Percentiles rank a stretch among this genome's conserved stretches.
These are phyloP conservation scores for Microdon myrmicae DNA, from an alignment of 2,888 invertebrate genomes.

Conservation along the genomic window DNA sequence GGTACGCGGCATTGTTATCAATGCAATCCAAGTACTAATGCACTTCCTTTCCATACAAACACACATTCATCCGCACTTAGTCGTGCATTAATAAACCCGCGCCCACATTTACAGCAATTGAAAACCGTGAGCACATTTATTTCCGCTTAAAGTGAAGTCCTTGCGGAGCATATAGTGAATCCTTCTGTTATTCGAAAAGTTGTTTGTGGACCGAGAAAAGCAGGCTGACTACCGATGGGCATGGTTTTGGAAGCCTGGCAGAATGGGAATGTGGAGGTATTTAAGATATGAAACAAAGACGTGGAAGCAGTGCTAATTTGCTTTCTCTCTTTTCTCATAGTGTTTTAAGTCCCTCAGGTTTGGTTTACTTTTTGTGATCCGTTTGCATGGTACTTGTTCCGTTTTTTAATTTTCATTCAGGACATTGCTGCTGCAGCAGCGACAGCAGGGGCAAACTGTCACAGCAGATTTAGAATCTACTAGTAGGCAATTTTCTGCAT, in stretches of 20 bases:
- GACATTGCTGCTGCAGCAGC: slow-evolving; percentile 23
- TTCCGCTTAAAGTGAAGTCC: background rate
- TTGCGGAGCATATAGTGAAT: background rate
- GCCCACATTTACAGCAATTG: too few species aligned
- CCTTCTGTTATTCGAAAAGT: slow-evolving; percentile 11
- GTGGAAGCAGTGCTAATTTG: slow-evolving; percentile 48
- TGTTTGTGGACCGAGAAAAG: too few species aligned
- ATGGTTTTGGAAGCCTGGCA: too few species aligned
- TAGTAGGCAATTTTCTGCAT: slow-evolving; percentile 45
- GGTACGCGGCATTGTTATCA: slow-evolving; percentile 17
- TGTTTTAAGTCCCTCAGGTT: too few species aligned
- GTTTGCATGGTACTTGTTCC: slow-evolving; percentile 30
- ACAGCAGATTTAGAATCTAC: slow-evolving; percentile 22
- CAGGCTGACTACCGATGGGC: too few species aligned
- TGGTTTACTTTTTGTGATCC: slow-evolving; percentile 27
- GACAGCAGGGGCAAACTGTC: background rate
- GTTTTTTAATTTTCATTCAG: slow-evolving; percentile 24
- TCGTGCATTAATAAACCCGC: too few species aligned
- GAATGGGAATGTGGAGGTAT: too few species aligned
- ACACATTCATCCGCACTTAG: too few species aligned
- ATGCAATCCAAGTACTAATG: slow-evolving; percentile 30
- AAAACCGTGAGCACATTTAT: background rate
- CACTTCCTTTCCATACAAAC: too few species aligned
- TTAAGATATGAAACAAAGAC: slow-evolving; percentile 44
- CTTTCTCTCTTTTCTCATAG: slow-evolving; percentile 25